Evolutionary conservation across 2,888 invertebrate genomes (phyloP), one percentile per base, ranked within the genome.

Genomic region (Myathropa florea): DNA sequence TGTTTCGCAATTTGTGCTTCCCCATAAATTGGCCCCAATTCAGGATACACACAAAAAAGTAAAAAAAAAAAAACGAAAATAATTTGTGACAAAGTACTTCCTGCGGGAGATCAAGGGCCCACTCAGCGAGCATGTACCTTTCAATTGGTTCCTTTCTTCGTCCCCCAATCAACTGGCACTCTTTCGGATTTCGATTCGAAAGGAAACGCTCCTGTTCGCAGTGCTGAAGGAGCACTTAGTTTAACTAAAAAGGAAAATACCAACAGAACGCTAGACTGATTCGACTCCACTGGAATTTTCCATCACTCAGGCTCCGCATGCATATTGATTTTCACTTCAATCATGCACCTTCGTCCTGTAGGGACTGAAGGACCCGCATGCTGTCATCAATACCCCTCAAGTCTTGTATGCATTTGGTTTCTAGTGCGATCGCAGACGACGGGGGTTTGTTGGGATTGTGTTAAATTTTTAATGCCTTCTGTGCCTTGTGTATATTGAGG

Each of bases 261-360:
- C 33, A 33, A 9, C 28, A 14, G 24, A n/a, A n/a, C 2, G 24
- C 59, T n/a, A 39, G n/a, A 10, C 24, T 30, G 18, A 12, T 24
- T 10, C 53, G 30, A 26, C 23, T 36, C 18, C 14, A 36, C 18
- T 3, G 33, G 65, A 77, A 77, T 65, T 77, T 82, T 82, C 82
- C 65, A 76, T 46, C 70, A 70, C 59, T 64, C 82, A 28, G 57
- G 26, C 64, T 57, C 14, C n/a, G 57, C 73, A 64, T 75, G 73
- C 73, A 75, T 75, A 75, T 75, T 64, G 73, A 75, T 75, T 75
- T 73, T 64, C 64, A 73, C 26, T 73, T 28, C 36, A 33, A 18
- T 24, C 21, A 53, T 9, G 24, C 26, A 30, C n/a, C 18, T 0
- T 18, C 12, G 39, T 28, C 53, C 12, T 6, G 7, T 10, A 10